Evolutionary conservation across 2,113 vertebrate species (phyloP).

Genomic region (Candoia aspera): DNA sequence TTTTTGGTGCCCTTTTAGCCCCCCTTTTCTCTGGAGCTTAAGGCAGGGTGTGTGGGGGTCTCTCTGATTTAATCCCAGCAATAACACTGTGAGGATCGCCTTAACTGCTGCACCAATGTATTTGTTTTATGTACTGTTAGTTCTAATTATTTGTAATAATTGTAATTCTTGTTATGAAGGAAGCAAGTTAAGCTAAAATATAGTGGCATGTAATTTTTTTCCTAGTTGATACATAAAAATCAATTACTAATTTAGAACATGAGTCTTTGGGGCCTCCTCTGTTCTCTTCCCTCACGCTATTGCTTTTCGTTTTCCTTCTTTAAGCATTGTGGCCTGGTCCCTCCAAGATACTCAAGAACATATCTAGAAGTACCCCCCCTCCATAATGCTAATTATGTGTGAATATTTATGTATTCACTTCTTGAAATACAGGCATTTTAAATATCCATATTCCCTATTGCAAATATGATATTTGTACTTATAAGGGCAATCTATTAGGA

Average conservation of each 20-base stretch:
- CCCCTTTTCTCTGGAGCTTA: background rate
- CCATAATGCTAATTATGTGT: background rate
- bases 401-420: background rate
- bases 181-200: background rate
- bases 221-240: background rate
- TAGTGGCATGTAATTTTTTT: background rate
- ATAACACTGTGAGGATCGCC: background rate
- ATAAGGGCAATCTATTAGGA: background rate
- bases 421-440: background rate
- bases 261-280: background rate
- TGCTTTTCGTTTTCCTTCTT: no score
- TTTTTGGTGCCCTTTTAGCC: background rate
- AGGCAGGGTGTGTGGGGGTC: background rate
- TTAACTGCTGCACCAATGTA: background rate
- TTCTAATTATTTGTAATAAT: background rate
- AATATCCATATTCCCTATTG: background rate
- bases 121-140: background rate
- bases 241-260: background rate
- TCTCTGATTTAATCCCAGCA: background rate
- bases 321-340: background rate
- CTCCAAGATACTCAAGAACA: background rate
- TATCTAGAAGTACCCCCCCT: background rate
- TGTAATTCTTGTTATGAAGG: background rate
- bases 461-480: background rate
- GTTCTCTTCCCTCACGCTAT: no score